phyloP scores from a whole-genome alignment of 2,888 invertebrate genomes.

The Hanleya hanleyi region DNA sequence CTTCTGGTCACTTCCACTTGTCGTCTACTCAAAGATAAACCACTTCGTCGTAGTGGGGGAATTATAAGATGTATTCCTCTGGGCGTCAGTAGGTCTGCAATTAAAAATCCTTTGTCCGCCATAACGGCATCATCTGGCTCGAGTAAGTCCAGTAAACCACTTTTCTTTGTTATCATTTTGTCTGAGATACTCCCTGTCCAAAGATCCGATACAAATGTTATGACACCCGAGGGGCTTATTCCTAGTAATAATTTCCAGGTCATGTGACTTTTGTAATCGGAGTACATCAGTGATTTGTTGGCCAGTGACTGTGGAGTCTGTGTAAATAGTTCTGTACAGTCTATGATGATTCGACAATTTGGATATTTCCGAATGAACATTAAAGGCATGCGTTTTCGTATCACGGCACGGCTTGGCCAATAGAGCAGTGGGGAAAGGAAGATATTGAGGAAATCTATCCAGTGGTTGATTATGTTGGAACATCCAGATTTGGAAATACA shows the following conservation, averaged over 20 bases:
- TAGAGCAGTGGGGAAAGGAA: background rate
- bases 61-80: slow-evolving; percentile 24
- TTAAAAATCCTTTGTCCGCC: slow-evolving; percentile 42
- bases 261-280: slow-evolving; percentile 32
- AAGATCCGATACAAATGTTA: slow-evolving; percentile 39
- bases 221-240: slow-evolving; percentile 31
- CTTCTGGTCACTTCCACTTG: slow-evolving; percentile 23
- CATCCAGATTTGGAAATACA: slow-evolving; percentile 2
- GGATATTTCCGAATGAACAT: slow-evolving; percentile 31
- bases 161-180: slow-evolving; percentile 26
- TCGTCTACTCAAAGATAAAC: slow-evolving; percentile 15
- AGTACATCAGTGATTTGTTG: slow-evolving; percentile 25
- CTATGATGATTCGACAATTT: slow-evolving; percentile 33
- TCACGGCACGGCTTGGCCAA: slow-evolving; percentile 2
- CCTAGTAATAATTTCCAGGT: slow-evolving; percentile 36
- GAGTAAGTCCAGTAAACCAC: slow-evolving; percentile 29
- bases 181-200: slow-evolving; percentile 37
- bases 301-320: slow-evolving; percentile 29
- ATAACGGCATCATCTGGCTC: slow-evolving; percentile 41
- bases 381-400: slow-evolving; percentile 23
- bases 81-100: slow-evolving; percentile 28
- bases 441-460: background rate
- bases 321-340: slow-evolving; percentile 42
- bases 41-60: slow-evolving; percentile 28
- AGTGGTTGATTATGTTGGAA: background rate